Base-by-base conservation (phyloP, 2,113 vertebrate genomes). In the Carassius carassius region DNA sequence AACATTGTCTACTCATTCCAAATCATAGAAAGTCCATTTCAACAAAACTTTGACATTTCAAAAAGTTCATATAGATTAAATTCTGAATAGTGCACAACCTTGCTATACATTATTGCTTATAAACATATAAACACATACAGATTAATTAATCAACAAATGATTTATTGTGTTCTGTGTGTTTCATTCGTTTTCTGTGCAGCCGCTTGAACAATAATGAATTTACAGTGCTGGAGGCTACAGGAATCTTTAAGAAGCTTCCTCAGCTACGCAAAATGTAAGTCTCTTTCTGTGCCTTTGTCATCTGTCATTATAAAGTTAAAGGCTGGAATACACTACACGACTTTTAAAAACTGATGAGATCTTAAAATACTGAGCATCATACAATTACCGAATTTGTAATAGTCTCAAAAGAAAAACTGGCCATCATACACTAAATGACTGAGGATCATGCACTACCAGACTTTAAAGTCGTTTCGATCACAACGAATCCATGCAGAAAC, bases 161-260 rank as follows among this genome's bases (percentile, higher is more conserved):
- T 60, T 3, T 41, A 3, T 35, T 60, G 25, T 54, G 13, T 78
- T 6, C n/a, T 72, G 8, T 47, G 41, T 74, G 7, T 74, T n/a
- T 60, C 32, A 7, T 78, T 60, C 41, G 4, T 79, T 69, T 63
- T 25, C 65, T 21, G 62, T 10, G 23, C 75, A 99, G 98, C 86
- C 94, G 98, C 74, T 95, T 99, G 84, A 99, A 99, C 95, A 99
- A 98, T 94, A 99, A 99, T 44, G 98, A 99, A 88, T 99, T 99
- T 91, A 96, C 96, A 51, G 97, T 99, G 58, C 92, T 99, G 78
- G 97, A 99, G 95, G 97, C 97, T 37, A 99, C 97, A 0, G 98
- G 97, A 65, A 97, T 98, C 90, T 99, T 99, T 91, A 99, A 98
- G 93, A 99, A 98, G 91, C 95, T 99, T 88, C 97, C 97, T 89